Base-by-base conservation (phyloP, 2,113 vertebrate species). In the Trochalopteron elliotii region DNA sequence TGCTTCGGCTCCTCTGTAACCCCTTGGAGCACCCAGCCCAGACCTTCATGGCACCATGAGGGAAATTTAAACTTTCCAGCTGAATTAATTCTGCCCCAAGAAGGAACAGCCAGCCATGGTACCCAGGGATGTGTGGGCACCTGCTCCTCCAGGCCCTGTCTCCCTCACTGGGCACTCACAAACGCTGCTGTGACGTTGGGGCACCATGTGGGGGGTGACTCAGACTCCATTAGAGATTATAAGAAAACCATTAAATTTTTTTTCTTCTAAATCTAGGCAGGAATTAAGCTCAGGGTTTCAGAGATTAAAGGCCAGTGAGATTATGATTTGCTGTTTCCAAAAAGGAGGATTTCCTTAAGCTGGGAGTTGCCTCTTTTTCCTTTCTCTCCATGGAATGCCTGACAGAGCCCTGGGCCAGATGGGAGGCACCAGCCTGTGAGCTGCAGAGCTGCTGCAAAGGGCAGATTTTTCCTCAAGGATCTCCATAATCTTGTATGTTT, bases 261-360 rank as follows among this genome's bases (percentile, higher is more conserved):
- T 50, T 42, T 72, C 40, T 68, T 16, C 59, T 72, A 90, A 90
- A 92, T 77, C 67, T 57, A 89, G 45, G 11, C 39, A 70, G 67
- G 80, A 94, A 83, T 90, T 93, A 88, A 91, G 8, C 2, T 74
- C 13, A 3, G 80, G 59, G 12, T 37, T 93, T 96, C 56, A 50
- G 68, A 89, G 94, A 90, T 94, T 92, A 86, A 95, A 77, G 55
- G 50, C 49, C 64, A 86, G 59, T 44, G 80, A 82, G 83, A 93
- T 96, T 93, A 95, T 30, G 24, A 61, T 80, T 86, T 65, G 63
- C 71, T 90, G 53, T 65, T 85, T 70, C 60, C 45, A 50, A 89
- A 89, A 67, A 91, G 45, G 27, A 67, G 33, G 83, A 90, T 89
- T 94, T 95, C 70, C 76, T 92, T 94, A 57, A 91, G 59, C 86